Percentiles rank a stretch among this genome's conserved stretches.
These are phyloP conservation scores for Metellina segmentata DNA, from an alignment of 2,888 invertebrate species.

Conservation along the genomic window DNA sequence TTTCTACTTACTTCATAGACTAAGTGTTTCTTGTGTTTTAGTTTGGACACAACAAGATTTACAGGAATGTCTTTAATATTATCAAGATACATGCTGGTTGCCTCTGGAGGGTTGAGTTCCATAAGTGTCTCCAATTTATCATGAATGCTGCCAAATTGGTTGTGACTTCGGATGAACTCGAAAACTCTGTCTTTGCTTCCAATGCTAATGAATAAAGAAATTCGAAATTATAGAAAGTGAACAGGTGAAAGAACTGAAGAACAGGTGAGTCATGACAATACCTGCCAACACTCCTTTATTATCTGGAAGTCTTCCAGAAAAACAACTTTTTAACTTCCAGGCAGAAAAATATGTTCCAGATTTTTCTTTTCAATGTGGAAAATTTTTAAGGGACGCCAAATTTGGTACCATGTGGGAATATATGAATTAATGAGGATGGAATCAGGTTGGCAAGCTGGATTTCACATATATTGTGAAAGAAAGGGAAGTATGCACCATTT, in stretches of 20 bases:
- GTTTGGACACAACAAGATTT: conserved; percentile 90
- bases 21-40: conserved; percentile 87
- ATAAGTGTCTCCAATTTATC: conserved; percentile 94
- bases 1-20: conserved; percentile 86
- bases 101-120: conserved; percentile 90
- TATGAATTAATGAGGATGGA: too few relatives aligned
- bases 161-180: conserved; percentile 90
- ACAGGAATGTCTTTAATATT: conserved; percentile 86
- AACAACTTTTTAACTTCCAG: too few relatives aligned
- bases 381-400: too few relatives aligned
- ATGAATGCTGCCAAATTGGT: conserved; percentile 90
- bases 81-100: conserved; percentile 90
- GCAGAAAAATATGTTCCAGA: too few relatives aligned
- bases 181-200: conserved; percentile 93
- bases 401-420: too few relatives aligned
- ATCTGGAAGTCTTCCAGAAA: too few relatives aligned
- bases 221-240: neutral
- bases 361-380: too few relatives aligned
- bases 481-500: too few relatives aligned
- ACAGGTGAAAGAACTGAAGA: neutral
- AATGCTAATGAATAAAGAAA: conserved; percentile 82
- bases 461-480: too few relatives aligned
- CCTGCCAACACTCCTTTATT: too few relatives aligned
- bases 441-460: too few relatives aligned
- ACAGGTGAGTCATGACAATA: neutral